These are phyloP conservation scores for Nymphalis urticae DNA, from an alignment of 2,888 invertebrate species.

Conservation along the genomic window DNA sequence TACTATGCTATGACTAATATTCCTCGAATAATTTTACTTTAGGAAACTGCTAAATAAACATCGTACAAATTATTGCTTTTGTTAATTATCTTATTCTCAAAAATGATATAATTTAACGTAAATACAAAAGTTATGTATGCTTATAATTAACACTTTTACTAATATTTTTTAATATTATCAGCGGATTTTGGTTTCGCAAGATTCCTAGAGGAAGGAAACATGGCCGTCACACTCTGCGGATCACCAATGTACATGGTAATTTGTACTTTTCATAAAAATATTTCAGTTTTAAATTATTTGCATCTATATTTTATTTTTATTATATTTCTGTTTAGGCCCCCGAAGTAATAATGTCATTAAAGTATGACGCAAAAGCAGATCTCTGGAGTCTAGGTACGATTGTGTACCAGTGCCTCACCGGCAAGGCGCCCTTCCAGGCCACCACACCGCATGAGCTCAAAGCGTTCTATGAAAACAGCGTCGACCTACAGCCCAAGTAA, in stretches of 20 bases:
- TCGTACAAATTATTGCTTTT: no score
- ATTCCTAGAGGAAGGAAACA: constrained; percentile 98
- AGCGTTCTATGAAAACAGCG: constrained; percentile 97
- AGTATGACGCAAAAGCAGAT: constrained; percentile 99
- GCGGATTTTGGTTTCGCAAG: constrained; percentile 99
- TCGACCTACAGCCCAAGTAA: constrained; percentile 93
- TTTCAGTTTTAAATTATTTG: neutral
- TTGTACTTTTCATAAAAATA: neutral
- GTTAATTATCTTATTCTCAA: no score
- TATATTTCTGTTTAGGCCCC: constrained; percentile 86
- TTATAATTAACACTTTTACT: neutral
- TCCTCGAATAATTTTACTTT: neutral
- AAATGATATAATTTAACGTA: no score
- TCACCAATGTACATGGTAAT: constrained; percentile 99
- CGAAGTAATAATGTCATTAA: constrained; percentile 99
- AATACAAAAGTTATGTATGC: no score
- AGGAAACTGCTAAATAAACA: neutral
- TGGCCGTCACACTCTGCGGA: constrained; percentile 99
- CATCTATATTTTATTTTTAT: neutral
- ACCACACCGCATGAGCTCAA: constrained; percentile 98
- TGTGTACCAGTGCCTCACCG: constrained; percentile 98
- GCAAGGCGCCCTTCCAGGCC: constrained; percentile 99
- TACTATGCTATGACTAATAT: constrained; percentile 5
- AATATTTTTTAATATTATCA: constrained; percentile 58
- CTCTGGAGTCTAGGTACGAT: constrained; percentile 99